phyloP scores from a whole-genome alignment of 2,113 vertebrate genomes.

The Garra rufa region DNA sequence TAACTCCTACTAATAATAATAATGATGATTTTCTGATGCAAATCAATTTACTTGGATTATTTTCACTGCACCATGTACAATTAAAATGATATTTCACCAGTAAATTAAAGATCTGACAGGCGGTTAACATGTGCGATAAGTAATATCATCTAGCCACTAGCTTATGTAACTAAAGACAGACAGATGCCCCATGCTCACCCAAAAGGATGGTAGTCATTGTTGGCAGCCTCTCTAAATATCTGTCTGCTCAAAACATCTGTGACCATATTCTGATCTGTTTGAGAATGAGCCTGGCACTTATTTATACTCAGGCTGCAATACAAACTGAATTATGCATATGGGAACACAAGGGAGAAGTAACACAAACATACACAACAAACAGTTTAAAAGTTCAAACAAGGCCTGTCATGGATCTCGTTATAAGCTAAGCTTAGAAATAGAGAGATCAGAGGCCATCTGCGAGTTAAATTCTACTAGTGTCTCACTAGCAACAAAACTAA shows the following conservation, averaged over 20 bases:
- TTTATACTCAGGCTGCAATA: neutral
- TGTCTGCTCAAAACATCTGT: neutral
- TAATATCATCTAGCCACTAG: neutral
- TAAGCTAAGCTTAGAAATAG: neutral
- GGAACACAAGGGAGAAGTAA: neutral
- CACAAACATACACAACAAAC: neutral
- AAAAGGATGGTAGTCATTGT: neutral
- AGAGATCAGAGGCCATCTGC: neutral
- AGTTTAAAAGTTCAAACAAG: neutral
- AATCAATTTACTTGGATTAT: neutral
- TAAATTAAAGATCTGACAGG: slow-evolving; percentile 6
- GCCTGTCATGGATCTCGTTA: neutral
- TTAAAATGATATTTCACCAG: neutral
- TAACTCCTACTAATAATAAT: too few species aligned
- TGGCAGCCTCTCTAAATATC: neutral
- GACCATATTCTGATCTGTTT: neutral
- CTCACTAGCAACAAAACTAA: neutral
- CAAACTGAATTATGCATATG: neutral
- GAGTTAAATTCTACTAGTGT: neutral
- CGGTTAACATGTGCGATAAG: neutral
- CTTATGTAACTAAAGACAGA: neutral
- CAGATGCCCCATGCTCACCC: neutral
- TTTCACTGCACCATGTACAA: neutral
- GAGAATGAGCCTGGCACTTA: neutral
- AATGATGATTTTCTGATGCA: too few species aligned